Evolutionary conservation across 2,888 invertebrate genomes (phyloP).

Genomic region (Cotesia congregata): DNA sequence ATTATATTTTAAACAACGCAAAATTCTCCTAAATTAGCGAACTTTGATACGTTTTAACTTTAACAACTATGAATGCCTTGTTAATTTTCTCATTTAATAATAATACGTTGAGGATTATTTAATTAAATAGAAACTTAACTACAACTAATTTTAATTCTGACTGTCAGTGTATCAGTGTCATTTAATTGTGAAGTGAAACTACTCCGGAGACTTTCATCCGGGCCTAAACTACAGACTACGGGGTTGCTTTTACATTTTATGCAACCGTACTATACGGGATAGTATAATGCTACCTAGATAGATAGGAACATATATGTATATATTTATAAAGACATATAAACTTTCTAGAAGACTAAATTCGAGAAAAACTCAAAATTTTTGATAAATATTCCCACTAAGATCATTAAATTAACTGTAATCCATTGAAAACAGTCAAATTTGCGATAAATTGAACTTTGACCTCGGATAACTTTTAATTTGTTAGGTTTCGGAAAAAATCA

Average conservation of each 20-base stretch:
- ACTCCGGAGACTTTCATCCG: neutral
- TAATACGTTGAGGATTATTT: neutral
- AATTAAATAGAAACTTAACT: conserved; percentile 41
- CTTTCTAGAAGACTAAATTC: too few species aligned
- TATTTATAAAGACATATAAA: neutral
- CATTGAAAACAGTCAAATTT: too few species aligned
- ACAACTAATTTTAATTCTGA: conserved; percentile 35
- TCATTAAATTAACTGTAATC: too few species aligned
- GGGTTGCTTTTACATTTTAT: neutral
- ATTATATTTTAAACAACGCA: neutral
- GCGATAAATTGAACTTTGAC: too few species aligned
- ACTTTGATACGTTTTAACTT: neutral
- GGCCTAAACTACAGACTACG: neutral
- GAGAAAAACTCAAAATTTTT: too few species aligned
- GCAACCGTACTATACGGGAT: neutral
- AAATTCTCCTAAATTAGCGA: neutral
- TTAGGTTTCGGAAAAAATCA: too few species aligned
- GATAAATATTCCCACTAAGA: too few species aligned
- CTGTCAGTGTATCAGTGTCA: conserved; percentile 28
- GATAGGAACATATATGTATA: neutral
- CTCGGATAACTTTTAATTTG: too few species aligned
- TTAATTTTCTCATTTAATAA: neutral
- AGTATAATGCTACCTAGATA: neutral
- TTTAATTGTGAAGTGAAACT: neutral
- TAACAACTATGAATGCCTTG: neutral